Conservation (phyloP, 2,888 invertebrate genomes). For the Tenthredo mesomela region DNA sequence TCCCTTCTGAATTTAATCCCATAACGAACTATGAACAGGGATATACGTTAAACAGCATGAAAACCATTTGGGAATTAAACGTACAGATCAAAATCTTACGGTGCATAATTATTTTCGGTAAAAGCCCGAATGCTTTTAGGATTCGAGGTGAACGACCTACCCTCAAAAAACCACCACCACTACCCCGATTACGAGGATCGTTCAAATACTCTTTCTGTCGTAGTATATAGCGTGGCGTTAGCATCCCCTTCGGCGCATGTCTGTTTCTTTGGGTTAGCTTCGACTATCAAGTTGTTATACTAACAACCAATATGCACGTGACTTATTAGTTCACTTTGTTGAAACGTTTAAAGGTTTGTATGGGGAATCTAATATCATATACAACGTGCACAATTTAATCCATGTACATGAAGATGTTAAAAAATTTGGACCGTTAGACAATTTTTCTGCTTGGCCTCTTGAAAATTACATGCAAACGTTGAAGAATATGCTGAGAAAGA, state of each 20-base stretch:
- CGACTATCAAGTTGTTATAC: no score
- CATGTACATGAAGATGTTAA: slow-evolving; percentile 59
- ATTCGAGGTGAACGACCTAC: neutral
- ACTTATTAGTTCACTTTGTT: neutral
- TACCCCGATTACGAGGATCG: slow-evolving; percentile 9
- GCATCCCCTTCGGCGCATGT: slow-evolving; percentile 40
- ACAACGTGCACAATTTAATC: slow-evolving; percentile 60
- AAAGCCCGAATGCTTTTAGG: neutral
- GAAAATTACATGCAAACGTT: slow-evolving; percentile 58
- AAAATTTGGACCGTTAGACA: slow-evolving; percentile 57
- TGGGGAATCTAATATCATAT: neutral
- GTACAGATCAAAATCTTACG: neutral
- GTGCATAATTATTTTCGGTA: neutral
- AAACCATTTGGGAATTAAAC: neutral
- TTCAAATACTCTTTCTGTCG: neutral
- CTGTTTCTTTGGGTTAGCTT: slow-evolving; percentile 36
- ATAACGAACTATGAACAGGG: neutral
- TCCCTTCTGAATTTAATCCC: neutral
- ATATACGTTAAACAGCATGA: neutral
- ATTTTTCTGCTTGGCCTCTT: slow-evolving; percentile 58
- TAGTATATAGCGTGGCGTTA: neutral
- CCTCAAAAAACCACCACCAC: slow-evolving; percentile 1
- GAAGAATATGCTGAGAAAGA: slow-evolving; percentile 54
- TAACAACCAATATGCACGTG: neutral
- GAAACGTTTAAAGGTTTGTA: neutral